Percentiles rank a stretch among this genome's conserved stretches.
Evolutionary conservation across 2,797 vertebrate species (phyloP).

Genomic region (Pelodytes ibericus): DNA sequence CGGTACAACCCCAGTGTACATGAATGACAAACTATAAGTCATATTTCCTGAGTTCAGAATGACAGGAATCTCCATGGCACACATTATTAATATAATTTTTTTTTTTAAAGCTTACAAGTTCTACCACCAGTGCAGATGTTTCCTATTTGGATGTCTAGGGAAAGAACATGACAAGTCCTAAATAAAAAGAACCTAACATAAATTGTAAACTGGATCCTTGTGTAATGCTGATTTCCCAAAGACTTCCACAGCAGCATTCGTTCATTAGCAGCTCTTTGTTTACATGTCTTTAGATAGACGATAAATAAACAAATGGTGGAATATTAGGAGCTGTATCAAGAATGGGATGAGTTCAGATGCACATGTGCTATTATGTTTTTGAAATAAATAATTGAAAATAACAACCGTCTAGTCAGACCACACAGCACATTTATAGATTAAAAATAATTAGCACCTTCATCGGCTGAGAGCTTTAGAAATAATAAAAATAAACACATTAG

Average conservation of each 20-base stretch:
- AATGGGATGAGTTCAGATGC: slow-evolving; percentile 26
- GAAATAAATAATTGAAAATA: slow-evolving; percentile 21
- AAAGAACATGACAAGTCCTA: neutral
- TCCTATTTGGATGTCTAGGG: neutral
- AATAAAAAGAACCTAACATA: neutral
- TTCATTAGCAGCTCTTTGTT: slow-evolving; percentile 16
- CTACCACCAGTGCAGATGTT: neutral
- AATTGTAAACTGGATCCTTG: neutral
- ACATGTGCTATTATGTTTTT: neutral
- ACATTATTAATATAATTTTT: neutral
- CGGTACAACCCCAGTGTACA: too few relatives aligned
- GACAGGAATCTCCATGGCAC: neutral
- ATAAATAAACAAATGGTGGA: slow-evolving; percentile 4
- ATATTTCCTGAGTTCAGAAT: neutral
- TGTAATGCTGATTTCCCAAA: neutral
- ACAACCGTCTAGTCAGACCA: slow-evolving; percentile 2
- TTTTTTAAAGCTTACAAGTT: neutral
- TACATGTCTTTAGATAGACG: slow-evolving; percentile 5
- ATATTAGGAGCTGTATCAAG: neutral
- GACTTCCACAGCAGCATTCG: neutral
- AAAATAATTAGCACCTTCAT: neutral
- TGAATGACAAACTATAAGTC: neutral
- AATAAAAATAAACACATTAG: too few relatives aligned
- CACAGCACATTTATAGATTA: slow-evolving; percentile 1
- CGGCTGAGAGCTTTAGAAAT: too few relatives aligned